Base-by-base conservation (phyloP, 2,113 vertebrate species). In the Gnathonemus echidnorhynchus region DNA sequence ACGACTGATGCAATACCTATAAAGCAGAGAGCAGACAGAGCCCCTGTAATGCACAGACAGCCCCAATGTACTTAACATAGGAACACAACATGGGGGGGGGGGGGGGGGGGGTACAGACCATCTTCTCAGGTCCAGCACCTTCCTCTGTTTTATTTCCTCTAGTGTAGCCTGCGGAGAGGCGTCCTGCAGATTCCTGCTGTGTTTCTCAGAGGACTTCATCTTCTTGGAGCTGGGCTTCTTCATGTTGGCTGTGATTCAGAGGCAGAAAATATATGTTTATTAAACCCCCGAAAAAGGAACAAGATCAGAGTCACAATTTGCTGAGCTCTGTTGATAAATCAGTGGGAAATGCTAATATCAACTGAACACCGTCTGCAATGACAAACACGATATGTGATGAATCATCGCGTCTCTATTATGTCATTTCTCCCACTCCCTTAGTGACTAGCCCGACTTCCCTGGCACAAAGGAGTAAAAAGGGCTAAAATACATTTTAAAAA, bases 1-100 rank as follows among this genome's bases (percentile, higher is more conserved):
- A 52, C 98, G 97, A 92, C 98, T 99, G 94, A 99, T 97, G 93
- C 98, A 99, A 93, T 99, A 99, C 98, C 98, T 99, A 56, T 21
- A 91, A 88, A 90, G 53, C 89, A 94, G 3, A 48, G 88, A 88
- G 31, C 0, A 62, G 48, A 49, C 6, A n/a, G 3, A 80, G 84
- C 27, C 35, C 10, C 56, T 42, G 5, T 5, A 48, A 52, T 31
- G 27, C 70, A 77, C 35, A 50, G 35, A 45, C 42, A 62, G 24
- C 24, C 24, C 45, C 3, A 9, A 21, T 10, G 46, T 11, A 66
- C 89, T 49, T 58, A n/a, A n/a, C 80, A 84, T 21, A 48, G 39
- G 35, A 66, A 27, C 77, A 83, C 39, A 83, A 42, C 35, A 83
- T 27, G 31, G 74, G 9, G 35, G 84, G n/a, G 84, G 7, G 19